Base-by-base conservation (phyloP, 2,888 invertebrate species). In the Lasioglossum calceatum region DNA sequence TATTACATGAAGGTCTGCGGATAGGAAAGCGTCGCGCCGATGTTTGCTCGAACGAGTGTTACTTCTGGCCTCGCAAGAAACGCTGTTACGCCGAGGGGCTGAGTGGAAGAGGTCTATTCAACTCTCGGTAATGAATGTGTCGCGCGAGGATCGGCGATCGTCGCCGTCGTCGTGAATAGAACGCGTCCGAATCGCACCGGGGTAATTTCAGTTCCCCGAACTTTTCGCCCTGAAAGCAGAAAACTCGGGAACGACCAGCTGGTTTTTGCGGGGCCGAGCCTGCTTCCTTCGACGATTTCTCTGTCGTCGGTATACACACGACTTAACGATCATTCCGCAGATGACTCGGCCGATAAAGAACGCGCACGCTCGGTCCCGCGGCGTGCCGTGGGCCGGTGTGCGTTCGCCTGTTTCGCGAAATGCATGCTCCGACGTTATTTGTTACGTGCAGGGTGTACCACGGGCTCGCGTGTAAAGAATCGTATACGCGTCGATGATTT, bases 41-140 rank as follows among this genome's bases (percentile, higher is more conserved):
- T 42, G 61, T 71, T 50, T 77, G 71, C 19, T 27, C 61, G 75
- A 71, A 76, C 71, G 80, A 78, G 78, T 78, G 84, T 89, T 89
- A 88, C 88, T 89, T 87, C 78, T 44, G 67, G 81, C n/a, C 71
- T 58, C 71, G 87, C 92, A 92, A 92, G 92, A 92, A 93, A 86
- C 88, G 81, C 87, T 88, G 87, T 92, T 91, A 91, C 92, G 91
- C 87, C 72, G 76, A 82, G 81, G 91, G 90, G 88, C 77, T 81
- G 91, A 86, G 82, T 87, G 86, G 82, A 79, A 85, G 85, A 89
- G 90, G 88, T 90, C 92, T 89, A 88, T 89, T 92, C 89, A 89
- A 91, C 87, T 88, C 85, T 54, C 82, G 67, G 87, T 92, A 93
- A 93, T 92, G 91, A 91, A 92, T 91, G 90, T 89, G 92, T 92